A percentile compares a stretch with the other conserved stretches of the same genome.
phyloP scores from a whole-genome alignment of 2,797 vertebrate genomes.

The Ispidina lecontei region DNA sequence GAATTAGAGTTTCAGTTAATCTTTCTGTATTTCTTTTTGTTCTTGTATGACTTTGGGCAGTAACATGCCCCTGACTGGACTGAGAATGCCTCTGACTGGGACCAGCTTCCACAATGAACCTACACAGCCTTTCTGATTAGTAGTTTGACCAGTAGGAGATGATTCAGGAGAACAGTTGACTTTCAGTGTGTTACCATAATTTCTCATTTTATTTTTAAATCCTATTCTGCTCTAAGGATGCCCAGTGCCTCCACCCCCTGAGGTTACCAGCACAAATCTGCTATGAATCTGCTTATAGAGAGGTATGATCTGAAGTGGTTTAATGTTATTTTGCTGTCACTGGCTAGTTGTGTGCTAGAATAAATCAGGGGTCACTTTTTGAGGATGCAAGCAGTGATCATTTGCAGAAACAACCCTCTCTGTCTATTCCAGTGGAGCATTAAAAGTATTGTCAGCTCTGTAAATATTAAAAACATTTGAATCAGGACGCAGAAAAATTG shows the following conservation, averaged over 20 bases:
- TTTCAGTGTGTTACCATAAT: neutral
- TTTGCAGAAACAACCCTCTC: neutral
- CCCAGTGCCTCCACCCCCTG: neutral
- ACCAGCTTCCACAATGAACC: neutral
- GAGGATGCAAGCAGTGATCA: neutral
- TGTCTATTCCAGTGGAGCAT: neutral
- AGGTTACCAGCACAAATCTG: neutral
- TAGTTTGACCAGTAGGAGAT: neutral
- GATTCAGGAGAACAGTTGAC: neutral
- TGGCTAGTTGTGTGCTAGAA: neutral
- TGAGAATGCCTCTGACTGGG: neutral
- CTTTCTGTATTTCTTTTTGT: conserved; percentile 46
- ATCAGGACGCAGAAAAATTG: neutral
- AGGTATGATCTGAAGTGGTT: neutral
- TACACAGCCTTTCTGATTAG: neutral
- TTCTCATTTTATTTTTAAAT: neutral
- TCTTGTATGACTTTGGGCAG: neutral
- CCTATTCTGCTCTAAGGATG: neutral
- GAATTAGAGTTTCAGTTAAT: conserved; percentile 64
- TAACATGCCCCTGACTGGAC: neutral
- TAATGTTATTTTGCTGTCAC: neutral
- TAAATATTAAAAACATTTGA: neutral
- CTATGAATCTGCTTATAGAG: neutral
- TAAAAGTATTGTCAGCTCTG: neutral
- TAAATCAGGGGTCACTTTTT: neutral